These are phyloP conservation scores for Leptinotarsa texana DNA, from an alignment of 1,140 invertebrate species.

Conservation along the genomic window DNA sequence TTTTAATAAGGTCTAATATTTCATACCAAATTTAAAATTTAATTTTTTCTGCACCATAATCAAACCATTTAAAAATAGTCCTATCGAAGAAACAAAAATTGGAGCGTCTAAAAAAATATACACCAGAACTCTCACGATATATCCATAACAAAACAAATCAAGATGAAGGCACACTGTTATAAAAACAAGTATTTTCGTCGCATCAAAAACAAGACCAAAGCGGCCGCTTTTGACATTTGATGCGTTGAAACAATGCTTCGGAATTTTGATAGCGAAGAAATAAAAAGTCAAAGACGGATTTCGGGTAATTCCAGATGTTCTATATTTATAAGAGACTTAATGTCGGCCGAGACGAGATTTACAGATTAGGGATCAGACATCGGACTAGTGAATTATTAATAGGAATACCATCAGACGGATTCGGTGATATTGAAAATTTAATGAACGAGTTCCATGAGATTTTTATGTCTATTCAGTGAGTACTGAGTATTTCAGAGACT, in stretches of 20 bases:
- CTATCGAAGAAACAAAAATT: no score
- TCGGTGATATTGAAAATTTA: not conserved
- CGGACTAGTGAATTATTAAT: conserved; percentile 1
- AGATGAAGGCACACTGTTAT: not conserved
- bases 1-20: no score
- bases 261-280: conserved; percentile 16
- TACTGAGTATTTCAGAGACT: no score
- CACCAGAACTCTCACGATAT: not conserved
- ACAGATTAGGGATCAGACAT: not conserved
- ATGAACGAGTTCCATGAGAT: not conserved
- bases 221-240: conserved; percentile 16
- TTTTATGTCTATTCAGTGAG: not conserved
- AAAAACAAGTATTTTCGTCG: conserved; percentile 9
- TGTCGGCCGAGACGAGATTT: not conserved
- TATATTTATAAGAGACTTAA: conserved; percentile 13
- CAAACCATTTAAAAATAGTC: no score
- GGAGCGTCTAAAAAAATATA: no score
- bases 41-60: no score
- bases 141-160: not conserved
- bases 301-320: conserved; percentile 12
- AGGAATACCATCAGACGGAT: not conserved
- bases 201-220: conserved; percentile 13
- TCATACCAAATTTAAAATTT: no score
- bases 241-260: conserved; percentile 14
- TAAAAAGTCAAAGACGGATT: not conserved